These are phyloP conservation scores for Strix uralensis DNA, from an alignment of 2,113 vertebrate genomes.

Conservation along the genomic window DNA sequence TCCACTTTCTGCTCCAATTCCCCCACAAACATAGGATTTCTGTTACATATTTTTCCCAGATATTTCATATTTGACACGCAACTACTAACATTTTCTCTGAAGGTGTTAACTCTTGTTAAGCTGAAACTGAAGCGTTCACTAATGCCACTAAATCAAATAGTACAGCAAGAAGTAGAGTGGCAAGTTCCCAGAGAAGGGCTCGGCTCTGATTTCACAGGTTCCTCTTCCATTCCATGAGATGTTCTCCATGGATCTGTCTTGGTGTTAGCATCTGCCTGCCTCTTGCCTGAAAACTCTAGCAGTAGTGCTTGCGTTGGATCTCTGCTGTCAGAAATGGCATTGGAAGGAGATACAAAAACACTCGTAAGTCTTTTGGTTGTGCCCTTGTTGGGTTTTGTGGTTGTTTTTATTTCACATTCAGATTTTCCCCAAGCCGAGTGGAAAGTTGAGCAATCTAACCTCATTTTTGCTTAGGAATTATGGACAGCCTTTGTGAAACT, in stretches of 20 bases:
- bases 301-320: fast-evolving
- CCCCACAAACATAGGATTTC: background rate
- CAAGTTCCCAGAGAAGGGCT: background rate
- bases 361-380: background rate
- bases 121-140: background rate
- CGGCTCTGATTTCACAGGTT: background rate
- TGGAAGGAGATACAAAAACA: background rate
- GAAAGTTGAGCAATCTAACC: background rate
- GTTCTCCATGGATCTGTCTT: background rate
- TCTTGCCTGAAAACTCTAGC: background rate
- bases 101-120: background rate
- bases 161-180: background rate
- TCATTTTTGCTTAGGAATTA: background rate
- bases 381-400: background rate
- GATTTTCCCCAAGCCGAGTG: background rate
- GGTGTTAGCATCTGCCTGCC: background rate
- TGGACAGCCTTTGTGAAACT: background rate
- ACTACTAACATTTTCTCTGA: background rate
- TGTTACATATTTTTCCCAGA: background rate
- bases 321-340: background rate
- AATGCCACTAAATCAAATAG: background rate
- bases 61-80: background rate
- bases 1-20: background rate
- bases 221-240: background rate
- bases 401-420: background rate